phyloP scores from a whole-genome alignment of 1,140 invertebrate species.

The Drosophila seguyi region DNA sequence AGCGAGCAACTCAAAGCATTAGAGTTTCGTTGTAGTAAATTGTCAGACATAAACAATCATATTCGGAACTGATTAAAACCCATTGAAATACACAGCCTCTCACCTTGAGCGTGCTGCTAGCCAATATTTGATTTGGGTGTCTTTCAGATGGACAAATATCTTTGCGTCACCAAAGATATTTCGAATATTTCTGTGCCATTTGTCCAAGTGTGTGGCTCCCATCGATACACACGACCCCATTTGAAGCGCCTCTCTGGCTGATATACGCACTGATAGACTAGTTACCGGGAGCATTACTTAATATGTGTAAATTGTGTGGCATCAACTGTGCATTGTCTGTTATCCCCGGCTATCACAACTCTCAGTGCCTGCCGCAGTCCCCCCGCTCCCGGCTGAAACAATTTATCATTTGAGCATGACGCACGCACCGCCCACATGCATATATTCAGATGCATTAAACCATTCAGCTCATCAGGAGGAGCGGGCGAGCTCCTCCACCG shows the following conservation, averaged over 20 bases:
- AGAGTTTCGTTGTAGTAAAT: neutral
- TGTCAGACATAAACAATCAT: neutral
- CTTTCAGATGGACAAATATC: constrained; percentile 31
- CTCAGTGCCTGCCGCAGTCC: constrained; percentile 13
- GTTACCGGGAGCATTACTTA: constrained; percentile 80
- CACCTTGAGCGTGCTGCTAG: neutral
- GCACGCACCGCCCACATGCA: constrained; percentile 63
- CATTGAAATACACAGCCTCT: constrained; percentile 1
- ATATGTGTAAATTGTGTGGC: constrained; percentile 83
- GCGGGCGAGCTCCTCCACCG: neutral
- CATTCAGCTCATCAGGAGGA: constrained; percentile 59
- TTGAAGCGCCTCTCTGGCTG: constrained; percentile 30
- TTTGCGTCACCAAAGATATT: constrained; percentile 52
- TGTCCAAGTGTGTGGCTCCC: constrained; percentile 48
- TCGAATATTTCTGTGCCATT: constrained; percentile 66
- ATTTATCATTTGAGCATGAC: constrained; percentile 82
- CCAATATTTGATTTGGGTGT: constrained; percentile 5
- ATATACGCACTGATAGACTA: constrained; percentile 57
- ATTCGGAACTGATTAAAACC: constrained; percentile 22
- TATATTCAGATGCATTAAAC: constrained; percentile 58
- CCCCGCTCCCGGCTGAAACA: constrained; percentile 44
- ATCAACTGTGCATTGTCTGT: constrained; percentile 81
- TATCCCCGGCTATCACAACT: constrained; percentile 70
- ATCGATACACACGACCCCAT: constrained; percentile 10
- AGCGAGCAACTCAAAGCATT: neutral